Evolutionary conservation across 35 echinoderm and acorn worm genomes (phyloP).

Genomic region (Lytechinus pictus): DNA sequence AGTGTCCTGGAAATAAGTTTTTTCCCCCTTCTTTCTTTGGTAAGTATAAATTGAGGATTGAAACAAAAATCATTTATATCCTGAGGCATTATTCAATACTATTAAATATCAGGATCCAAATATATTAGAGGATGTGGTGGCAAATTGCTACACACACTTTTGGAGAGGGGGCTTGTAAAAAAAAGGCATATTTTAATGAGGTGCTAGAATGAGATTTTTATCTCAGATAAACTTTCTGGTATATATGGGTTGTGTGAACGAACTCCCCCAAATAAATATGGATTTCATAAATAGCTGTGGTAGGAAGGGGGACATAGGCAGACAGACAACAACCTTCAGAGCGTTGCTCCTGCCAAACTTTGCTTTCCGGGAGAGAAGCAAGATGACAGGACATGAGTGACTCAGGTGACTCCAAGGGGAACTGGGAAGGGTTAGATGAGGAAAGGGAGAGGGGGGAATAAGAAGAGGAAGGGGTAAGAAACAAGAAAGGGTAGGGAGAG

Average conservation of each 20-base stretch:
- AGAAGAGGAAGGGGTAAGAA: background rate
- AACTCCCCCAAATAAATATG: background rate
- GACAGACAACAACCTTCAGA: conserved; percentile 17
- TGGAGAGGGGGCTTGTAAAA: no score
- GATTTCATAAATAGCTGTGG: background rate
- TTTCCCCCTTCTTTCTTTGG: no score
- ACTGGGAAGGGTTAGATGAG: background rate
- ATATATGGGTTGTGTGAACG: background rate
- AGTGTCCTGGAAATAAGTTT: no score
- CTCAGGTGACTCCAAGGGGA: background rate
- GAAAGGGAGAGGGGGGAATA: background rate
- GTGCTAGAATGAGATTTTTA: background rate
- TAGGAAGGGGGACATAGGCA: background rate
- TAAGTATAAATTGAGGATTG: no score
- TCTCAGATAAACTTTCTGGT: background rate
- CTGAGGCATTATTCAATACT: no score
- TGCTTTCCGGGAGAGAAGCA: background rate
- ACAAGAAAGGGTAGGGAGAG: background rate
- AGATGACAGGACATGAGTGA: background rate
- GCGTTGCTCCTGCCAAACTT: background rate
- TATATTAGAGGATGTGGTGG: no score
- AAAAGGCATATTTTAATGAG: background rate
- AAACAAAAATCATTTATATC: no score
- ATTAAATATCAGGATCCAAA: no score
- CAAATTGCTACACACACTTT: no score